These are phyloP conservation scores for Scyliorhinus canicula DNA, from an alignment of 2,797 vertebrate genomes.

Conservation along the genomic window DNA sequence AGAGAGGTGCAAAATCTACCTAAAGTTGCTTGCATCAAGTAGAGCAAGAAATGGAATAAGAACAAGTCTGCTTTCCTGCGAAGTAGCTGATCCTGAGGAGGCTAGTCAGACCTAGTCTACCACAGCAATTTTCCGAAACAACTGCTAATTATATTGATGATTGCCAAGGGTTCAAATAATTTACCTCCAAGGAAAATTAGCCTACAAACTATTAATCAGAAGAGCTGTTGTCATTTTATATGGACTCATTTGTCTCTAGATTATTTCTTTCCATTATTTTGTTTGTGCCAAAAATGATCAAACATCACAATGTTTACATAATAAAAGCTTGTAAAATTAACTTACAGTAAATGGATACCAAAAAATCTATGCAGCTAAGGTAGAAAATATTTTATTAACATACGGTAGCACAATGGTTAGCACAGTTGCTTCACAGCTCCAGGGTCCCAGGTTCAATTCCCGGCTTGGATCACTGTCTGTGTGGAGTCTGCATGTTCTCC, in stretches of 20 bases:
- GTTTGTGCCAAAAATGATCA: not conserved
- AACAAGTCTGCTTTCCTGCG: constrained; percentile 69
- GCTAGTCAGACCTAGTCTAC: constrained; percentile 60
- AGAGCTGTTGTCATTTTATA: not conserved
- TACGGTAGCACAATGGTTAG: no score
- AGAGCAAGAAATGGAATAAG: constrained; percentile 64
- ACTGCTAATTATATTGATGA: not conserved
- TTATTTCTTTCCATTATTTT: not conserved
- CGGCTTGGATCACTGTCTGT: no score
- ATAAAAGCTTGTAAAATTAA: not conserved
- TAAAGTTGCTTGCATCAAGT: constrained; percentile 65
- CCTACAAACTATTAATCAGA: not conserved
- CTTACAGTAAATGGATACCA: not conserved
- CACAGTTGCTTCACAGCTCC: no score
- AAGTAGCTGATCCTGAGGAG: constrained; percentile 72
- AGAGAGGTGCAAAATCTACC: no score
- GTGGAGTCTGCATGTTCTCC: no score
- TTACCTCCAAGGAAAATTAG: not conserved
- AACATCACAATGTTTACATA: not conserved
- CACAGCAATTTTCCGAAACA: constrained; percentile 42
- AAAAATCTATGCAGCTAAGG: not conserved
- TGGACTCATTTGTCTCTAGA: not conserved
- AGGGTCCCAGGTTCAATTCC: no score
- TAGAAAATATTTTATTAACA: not conserved
- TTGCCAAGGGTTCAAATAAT: not conserved